Base-by-base conservation (phyloP, 2,797 vertebrate genomes). In the Furcifer pardalis region DNA sequence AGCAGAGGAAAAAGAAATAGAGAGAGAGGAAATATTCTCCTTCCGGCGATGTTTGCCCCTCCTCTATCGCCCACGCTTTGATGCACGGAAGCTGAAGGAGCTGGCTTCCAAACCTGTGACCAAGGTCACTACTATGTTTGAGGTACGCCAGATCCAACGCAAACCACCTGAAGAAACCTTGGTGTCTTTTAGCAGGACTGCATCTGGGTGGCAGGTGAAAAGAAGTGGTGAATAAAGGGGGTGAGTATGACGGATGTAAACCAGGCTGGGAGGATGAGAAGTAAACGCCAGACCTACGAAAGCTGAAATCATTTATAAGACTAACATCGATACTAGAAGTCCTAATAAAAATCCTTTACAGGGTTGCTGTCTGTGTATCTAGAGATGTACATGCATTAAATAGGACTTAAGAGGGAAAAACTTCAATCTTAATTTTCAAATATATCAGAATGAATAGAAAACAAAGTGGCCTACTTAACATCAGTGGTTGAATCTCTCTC, bases 1-100 rank as follows among this genome's bases (percentile, higher is more conserved):
- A 49, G 94, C 93, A 25, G 95, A 95, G 19, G 17, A 81, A 40
- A 94, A 74, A 84, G 94, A 94, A 88, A 90, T 71, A 0, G 93
- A 85, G 30, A 90, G 75, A 44, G 95, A 96, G 3, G 90, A 73
- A 35, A 91, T 59, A 3, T 62, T 93, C 3, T 95, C 95, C 1
- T 95, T 96, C 82, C 91, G 94, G 44, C 78, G 91, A n/a, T 97
- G 95, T 30, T 91, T 99, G 19, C 98, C 98, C 0, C 90, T 99
- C 32, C 93, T 99, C 0, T 97, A 97, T 86, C 97, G 97, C 27
- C 98, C 98, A 0, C 96, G 96, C 0, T 99, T 99, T 35, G 95
- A 99, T 0, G 98, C 98, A 71, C 95, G 98, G 77, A 99, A 98
- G 77, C 96, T 99, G 49, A 98, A 96, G 88, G 98, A 99, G 82